Base-by-base conservation (phyloP, 2,888 invertebrate genomes). In the Pteria penguin region DNA sequence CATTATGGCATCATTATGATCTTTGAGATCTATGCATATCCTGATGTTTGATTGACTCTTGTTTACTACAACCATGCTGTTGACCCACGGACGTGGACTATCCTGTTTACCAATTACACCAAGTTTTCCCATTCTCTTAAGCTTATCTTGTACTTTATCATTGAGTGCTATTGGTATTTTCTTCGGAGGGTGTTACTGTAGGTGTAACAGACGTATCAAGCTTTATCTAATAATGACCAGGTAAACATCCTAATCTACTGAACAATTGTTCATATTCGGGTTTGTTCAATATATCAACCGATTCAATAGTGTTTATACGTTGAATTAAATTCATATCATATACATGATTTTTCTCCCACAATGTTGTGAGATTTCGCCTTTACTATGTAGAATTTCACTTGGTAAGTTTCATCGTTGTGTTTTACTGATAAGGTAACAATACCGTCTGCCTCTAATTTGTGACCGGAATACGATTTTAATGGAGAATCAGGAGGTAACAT, bases 51-150 rank as follows among this genome's bases (percentile, higher is more conserved):
- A 54, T 45, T 18, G n/a, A n/a, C 65, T 29, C 67, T 82, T 85
- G 60, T 27, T 45, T 2, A 79, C 80, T 24, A 75, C 71, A 0
- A 81, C 83, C 75, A 84, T 69, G n/a, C 70, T 76, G 57, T 76
- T 82, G 0, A 85, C 82, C 79, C 82, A 82, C 0, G 52, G 62
- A 57, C 83, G 82, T 11, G 83, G 82, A 60, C 83, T 71, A 36
- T 26, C 68, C 45, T 72, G 72, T 72, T 66, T 71, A 8, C 29
- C 67, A 58, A 83, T 84, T 1, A 83, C 72, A 11, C 71, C 65
- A 0, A 58, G 24, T 31, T 33, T 11, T 67, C 76, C 82, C 76
- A 82, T 75, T 60, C 68, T 55, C 11, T 74, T 52, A 2, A 86
- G 62, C 71, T 84, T 76, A 33, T 62, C 66, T 31, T 78, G 75